A percentile compares a stretch with the other conserved stretches of the same genome.
phyloP scores from a whole-genome alignment of 2,113 vertebrate genomes.

The Micromys minutus region DNA sequence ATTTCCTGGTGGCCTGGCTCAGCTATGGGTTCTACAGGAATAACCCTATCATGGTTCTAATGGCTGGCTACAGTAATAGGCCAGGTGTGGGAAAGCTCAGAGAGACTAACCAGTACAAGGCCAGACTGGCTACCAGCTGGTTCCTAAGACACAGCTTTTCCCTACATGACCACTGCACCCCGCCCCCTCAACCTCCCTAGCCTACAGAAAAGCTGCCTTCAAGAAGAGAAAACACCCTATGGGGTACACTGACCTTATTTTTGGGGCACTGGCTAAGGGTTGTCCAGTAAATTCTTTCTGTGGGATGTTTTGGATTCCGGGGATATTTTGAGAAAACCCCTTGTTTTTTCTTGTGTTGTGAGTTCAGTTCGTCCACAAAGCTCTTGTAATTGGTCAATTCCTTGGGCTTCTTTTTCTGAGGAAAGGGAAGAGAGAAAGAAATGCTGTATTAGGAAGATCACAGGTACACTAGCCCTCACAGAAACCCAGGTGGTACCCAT shows the following conservation, averaged over 20 bases:
- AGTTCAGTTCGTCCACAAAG: slow-evolving; percentile 81
- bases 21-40: background rate
- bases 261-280: slow-evolving; percentile 79
- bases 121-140: background rate
- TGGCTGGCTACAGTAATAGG: background rate
- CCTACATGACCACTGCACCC: background rate
- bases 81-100: background rate
- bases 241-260: slow-evolving; percentile 80
- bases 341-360: slow-evolving; percentile 78
- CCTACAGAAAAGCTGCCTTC: background rate
- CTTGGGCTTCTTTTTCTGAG: slow-evolving; percentile 73
- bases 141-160: background rate
- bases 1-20: background rate
- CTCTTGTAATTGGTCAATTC: slow-evolving; percentile 65
- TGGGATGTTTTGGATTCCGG: slow-evolving; percentile 71
- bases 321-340: slow-evolving; percentile 82
- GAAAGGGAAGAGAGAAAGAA: background rate
- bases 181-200: accelerated
- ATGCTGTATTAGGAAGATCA: background rate
- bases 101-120: background rate
- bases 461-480: background rate
- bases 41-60: background rate
- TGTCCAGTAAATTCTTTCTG: slow-evolving; percentile 83
- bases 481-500: background rate
- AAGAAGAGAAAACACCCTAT: background rate